Conservation (phyloP, 2,797 vertebrate genomes). For the Myripristis murdjan region DNA sequence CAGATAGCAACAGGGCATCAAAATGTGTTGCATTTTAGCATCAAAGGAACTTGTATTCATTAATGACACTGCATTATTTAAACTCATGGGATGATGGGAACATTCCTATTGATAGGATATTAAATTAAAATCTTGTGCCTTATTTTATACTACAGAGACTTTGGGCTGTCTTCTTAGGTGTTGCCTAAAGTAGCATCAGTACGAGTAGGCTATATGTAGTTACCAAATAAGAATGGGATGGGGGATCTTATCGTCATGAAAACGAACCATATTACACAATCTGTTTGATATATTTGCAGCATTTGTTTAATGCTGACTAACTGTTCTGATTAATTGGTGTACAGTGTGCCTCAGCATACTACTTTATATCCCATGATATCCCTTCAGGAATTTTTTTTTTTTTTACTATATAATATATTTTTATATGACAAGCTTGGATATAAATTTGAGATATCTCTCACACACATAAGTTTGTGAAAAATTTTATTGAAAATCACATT, state of each 20-base stretch:
- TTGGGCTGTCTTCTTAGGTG: neutral
- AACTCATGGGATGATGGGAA: neutral
- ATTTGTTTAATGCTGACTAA: slow-evolving; percentile 1
- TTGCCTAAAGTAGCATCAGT: neutral
- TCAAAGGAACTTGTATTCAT: neutral
- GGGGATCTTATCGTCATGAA: no score
- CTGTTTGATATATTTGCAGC: neutral
- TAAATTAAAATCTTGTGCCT: neutral
- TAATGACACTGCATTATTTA: neutral
- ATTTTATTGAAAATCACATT: slow-evolving; percentile 11
- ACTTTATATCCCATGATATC: neutral
- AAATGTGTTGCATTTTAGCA: neutral
- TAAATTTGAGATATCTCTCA: neutral
- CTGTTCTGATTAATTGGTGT: no score
- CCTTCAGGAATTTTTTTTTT: neutral
- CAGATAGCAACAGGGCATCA: neutral
- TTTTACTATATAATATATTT: slow-evolving; percentile 24
- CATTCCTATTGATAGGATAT: neutral
- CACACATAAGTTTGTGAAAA: slow-evolving; percentile 4
- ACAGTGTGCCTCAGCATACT: neutral
- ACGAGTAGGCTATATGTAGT: neutral
- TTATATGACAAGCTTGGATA: slow-evolving; percentile 10
- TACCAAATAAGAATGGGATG: no score
- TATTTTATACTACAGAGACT: neutral
- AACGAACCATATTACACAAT: neutral